Evolutionary conservation across 2,888 invertebrate species (phyloP), one percentile per base, ranked within the genome.

Genomic region (Trachelus troglodyta): DNA sequence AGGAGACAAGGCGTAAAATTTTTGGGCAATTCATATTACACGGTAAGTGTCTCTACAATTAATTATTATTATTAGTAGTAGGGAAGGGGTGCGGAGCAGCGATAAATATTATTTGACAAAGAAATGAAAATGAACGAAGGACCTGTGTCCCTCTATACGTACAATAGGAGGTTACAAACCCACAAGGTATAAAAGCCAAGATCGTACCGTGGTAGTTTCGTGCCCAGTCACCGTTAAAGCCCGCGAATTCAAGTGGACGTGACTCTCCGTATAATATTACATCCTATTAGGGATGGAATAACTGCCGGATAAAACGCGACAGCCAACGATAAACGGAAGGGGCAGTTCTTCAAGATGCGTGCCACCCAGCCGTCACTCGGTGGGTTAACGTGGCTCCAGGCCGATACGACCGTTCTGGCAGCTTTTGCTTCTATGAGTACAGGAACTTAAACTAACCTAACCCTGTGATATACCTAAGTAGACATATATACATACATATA

Each of bases 301-400:
- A 91, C 89, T 90, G 89, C 88, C 85, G 88, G 87, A 85, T 87
- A 86, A 89, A 91, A 91, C 89, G 90, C 89, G 88, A 90, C 88
- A 88, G 83, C 77, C 77, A 81, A 86, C 85, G 86, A 87, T 84
- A 86, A 85, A 87, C 85, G 85, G 83, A 83, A 82, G 84, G 85
- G 84, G 84, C 82, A 85, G 83, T 85, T 84, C 83, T 81, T 85
- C 83, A 82, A 85, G 87, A 87, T 89, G 89, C 89, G 89, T 89
- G 89, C 86, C 86, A 85, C 83, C 85, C 84, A 85, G 85, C 85
- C 88, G 87, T 88, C 87, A 84, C 84, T 81, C 80, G 77, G 77
- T 23, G 31, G 33, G 33, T 71, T 34, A 34, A 31, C 33, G 71
- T 71, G 71, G 71, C 71, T 31, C 71, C 31, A n/a, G 15, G 11